Base-by-base conservation (phyloP, 2,113 vertebrate genomes). In the Andinoacara biseriatus region DNA sequence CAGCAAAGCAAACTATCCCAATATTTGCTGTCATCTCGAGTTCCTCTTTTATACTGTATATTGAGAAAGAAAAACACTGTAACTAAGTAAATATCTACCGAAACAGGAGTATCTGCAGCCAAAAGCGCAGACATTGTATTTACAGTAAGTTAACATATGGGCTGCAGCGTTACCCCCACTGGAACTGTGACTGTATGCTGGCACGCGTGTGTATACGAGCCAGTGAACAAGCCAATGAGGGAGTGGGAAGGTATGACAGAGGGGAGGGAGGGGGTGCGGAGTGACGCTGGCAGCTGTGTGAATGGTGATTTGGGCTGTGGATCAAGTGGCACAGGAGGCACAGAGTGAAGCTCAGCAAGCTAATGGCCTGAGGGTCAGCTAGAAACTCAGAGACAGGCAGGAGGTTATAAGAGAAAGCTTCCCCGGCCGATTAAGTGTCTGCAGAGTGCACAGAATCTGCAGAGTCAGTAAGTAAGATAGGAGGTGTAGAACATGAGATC, bases 231-330 rank as follows among this genome's bases (percentile, higher is more conserved):
- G 35, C 13, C 46, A 84, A 84, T 56, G 77, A 29, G 75, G 5
- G 77, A 81, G 85, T 67, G 72, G 75, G 78, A 78, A 60, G 57
- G 86, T 49, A 78, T 38, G 80, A 82, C 65, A 54, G 88, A 57
- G 81, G 76, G 76, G 43, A 74, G 67, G 63, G 38, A 77, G 3
- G 65, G 75, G 3, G 74, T 65, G 88, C 20, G 2, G 92, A 95
- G 88, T 92, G 94, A 94, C 77, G 81, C 79, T 81, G 80, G 82
- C 94, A 95, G 93, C 91, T 94, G 93, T 87, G 85, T 35, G 29
- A 76, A 80, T 79, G 57, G 85, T 20, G 83, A 82, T 83, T 74
- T 46, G 69, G 74, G 75, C 82, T 81, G 80, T 15, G 76, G 88
- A 92, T 94, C 91, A 88, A 91, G 87, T 94, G 90, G 85, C 87